A percentile compares a stretch with the other conserved stretches of the same genome.
These are phyloP conservation scores for Nycticryphes semicollaris DNA, from an alignment of 2,113 vertebrate species.

Conservation along the genomic window DNA sequence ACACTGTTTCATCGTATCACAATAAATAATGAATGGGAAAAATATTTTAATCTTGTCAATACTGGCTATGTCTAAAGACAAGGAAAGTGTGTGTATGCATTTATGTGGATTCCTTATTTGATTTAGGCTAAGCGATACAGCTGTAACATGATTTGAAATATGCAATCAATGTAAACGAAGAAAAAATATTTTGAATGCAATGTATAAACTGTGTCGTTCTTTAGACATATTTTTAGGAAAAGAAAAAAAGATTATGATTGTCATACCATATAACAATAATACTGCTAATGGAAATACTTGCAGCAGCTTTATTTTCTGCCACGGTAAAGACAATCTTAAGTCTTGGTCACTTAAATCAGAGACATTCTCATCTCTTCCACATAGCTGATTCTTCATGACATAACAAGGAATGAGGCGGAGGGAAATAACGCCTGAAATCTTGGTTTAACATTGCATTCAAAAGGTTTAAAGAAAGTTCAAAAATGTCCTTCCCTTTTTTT, in stretches of 20 bases:
- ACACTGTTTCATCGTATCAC: not conserved
- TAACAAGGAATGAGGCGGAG: not conserved
- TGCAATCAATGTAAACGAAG: slow-evolving; percentile 77
- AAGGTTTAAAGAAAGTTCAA: not conserved
- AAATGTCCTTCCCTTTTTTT: not conserved
- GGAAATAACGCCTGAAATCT: not conserved
- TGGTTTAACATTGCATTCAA: not conserved
- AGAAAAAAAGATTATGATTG: not conserved
- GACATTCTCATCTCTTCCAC: slow-evolving; percentile 42
- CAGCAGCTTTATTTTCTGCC: slow-evolving; percentile 52
- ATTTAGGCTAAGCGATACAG: slow-evolving; percentile 72
- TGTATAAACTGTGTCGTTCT: slow-evolving; percentile 62
- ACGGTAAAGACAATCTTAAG: slow-evolving; percentile 13
- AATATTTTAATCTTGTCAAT: slow-evolving; percentile 67
- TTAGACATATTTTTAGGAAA: slow-evolving; percentile 52
- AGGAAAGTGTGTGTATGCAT: slow-evolving; percentile 22
- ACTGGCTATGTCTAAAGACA: slow-evolving; percentile 22
- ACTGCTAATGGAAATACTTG: slow-evolving; percentile 33
- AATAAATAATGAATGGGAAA: slow-evolving; percentile 54
- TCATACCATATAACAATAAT: slow-evolving; percentile 39
- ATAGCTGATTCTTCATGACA: slow-evolving; percentile 31
- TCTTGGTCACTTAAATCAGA: slow-evolving; percentile 56
- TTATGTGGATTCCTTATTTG: slow-evolving; percentile 66
- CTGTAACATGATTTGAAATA: slow-evolving; percentile 72
- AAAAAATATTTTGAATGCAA: slow-evolving; percentile 74